Conservation (phyloP, 2,888 invertebrate genomes). For the Smittia sp. region DNA sequence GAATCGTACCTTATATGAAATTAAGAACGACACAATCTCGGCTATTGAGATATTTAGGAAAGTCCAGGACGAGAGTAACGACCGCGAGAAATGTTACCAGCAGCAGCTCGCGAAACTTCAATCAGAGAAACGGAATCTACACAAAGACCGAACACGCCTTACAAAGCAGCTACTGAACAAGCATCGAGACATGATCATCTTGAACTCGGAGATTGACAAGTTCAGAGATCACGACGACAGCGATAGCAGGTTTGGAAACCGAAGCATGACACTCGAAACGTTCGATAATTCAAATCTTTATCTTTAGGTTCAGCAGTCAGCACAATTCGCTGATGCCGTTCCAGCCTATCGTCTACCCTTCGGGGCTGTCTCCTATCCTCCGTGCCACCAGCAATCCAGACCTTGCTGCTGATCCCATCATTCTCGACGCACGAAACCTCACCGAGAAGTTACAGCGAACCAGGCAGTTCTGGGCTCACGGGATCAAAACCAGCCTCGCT, state of each 20-base stretch:
- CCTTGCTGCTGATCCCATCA: slow-evolving; percentile 14
- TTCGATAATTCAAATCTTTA: background rate
- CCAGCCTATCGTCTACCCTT: slow-evolving; percentile 24
- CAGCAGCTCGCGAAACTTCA: slow-evolving; percentile 15
- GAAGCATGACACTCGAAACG: no score
- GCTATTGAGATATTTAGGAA: slow-evolving; percentile 38
- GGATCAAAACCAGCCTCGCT: background rate
- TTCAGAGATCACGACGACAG: slow-evolving; percentile 41
- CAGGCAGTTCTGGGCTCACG: slow-evolving; percentile 28
- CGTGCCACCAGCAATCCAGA: slow-evolving; percentile 31
- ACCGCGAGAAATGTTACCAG: slow-evolving; percentile 28
- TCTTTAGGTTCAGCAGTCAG: slow-evolving; percentile 15
- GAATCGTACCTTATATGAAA: slow-evolving; percentile 21
- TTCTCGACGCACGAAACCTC: slow-evolving; percentile 13
- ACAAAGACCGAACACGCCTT: slow-evolving; percentile 32
- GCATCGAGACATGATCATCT: slow-evolving; percentile 44
- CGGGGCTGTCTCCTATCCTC: background rate
- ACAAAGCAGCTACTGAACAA: slow-evolving; percentile 40
- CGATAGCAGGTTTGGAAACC: slow-evolving; percentile 1
- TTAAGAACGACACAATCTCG: slow-evolving; percentile 38
- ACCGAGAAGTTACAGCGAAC: slow-evolving; percentile 17
- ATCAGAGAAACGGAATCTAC: slow-evolving; percentile 25
- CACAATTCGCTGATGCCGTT: slow-evolving; percentile 28
- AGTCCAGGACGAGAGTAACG: slow-evolving; percentile 21
- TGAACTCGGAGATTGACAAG: slow-evolving; percentile 43